phyloP scores from a whole-genome alignment of 2,888 invertebrate genomes.

The Myathropa florea region DNA sequence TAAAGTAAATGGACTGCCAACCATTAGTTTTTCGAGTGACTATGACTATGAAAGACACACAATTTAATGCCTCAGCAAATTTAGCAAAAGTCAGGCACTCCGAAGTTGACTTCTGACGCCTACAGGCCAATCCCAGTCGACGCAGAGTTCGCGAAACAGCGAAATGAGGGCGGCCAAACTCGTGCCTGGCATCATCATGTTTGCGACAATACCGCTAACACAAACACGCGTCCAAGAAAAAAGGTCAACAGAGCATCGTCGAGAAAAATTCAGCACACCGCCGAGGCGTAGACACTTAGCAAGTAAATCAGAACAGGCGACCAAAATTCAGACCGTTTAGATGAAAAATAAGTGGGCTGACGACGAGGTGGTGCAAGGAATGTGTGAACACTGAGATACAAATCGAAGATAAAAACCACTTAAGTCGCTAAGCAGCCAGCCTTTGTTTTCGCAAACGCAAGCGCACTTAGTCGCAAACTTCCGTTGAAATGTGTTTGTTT shows the following conservation, averaged over 20 bases:
- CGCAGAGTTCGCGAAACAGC: not conserved
- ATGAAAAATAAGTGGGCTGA: not conserved
- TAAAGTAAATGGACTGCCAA: no score
- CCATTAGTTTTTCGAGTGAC: no score
- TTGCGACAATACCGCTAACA: not conserved
- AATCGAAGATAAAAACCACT: not conserved
- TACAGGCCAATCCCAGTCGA: not conserved
- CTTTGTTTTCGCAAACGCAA: not conserved
- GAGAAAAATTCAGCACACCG: not conserved
- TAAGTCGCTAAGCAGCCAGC: not conserved
- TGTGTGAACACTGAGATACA: not conserved
- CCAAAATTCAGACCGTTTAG: no score
- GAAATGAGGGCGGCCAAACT: not conserved
- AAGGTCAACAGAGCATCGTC: not conserved
- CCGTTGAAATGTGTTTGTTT: not conserved
- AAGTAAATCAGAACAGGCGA: not conserved
- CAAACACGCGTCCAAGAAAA: not conserved
- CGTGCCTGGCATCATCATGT: not conserved
- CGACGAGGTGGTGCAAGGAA: not conserved
- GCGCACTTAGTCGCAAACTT: not conserved
- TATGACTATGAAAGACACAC: no score
- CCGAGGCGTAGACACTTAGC: not conserved
- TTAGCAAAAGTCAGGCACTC: not conserved
- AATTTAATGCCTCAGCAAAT: not conserved
- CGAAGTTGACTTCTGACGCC: not conserved